Percentiles rank a stretch among this genome's conserved stretches.
Conservation (phyloP, 2,888 invertebrate species). For the Lottia gigantea region DNA sequence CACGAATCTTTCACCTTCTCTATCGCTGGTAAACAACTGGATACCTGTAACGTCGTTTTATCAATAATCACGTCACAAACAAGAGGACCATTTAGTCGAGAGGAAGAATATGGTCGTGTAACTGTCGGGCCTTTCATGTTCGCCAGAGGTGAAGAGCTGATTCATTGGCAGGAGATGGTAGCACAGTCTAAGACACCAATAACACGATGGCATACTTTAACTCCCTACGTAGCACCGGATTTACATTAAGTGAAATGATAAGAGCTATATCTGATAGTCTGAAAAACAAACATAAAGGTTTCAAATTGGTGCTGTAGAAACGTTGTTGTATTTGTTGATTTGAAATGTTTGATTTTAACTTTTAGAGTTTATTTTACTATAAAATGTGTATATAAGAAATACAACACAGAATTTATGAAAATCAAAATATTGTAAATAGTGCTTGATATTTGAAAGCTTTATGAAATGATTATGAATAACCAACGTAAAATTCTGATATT, state of each 20-base stretch:
- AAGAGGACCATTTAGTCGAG: conserved; percentile 32
- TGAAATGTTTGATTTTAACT: too few species aligned
- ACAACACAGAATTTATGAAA: too few species aligned
- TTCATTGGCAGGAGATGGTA: conserved; percentile 66
- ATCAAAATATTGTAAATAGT: too few species aligned
- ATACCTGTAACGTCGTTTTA: conserved; percentile 56
- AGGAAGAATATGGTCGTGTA: conserved; percentile 55
- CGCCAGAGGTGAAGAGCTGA: conserved; percentile 60
- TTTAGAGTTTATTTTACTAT: too few species aligned
- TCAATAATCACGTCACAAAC: conserved; percentile 44
- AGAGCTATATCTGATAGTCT: too few species aligned
- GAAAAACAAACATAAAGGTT: too few species aligned
- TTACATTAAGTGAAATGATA: not conserved
- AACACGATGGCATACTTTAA: conserved; percentile 48
- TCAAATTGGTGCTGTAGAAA: too few species aligned
- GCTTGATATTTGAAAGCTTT: too few species aligned
- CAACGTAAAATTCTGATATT: too few species aligned
- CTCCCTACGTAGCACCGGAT: conserved; percentile 2
- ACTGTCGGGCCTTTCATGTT: conserved; percentile 64
- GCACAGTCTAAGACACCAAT: conserved; percentile 49
- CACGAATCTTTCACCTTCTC: conserved; percentile 63
- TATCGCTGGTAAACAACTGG: conserved; percentile 53
- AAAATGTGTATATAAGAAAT: too few species aligned
- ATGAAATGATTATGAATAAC: too few species aligned
- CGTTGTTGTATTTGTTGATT: too few species aligned